These are phyloP conservation scores for Scartelaos histophorus DNA, from an alignment of 2,113 vertebrate genomes.

Conservation along the genomic window DNA sequence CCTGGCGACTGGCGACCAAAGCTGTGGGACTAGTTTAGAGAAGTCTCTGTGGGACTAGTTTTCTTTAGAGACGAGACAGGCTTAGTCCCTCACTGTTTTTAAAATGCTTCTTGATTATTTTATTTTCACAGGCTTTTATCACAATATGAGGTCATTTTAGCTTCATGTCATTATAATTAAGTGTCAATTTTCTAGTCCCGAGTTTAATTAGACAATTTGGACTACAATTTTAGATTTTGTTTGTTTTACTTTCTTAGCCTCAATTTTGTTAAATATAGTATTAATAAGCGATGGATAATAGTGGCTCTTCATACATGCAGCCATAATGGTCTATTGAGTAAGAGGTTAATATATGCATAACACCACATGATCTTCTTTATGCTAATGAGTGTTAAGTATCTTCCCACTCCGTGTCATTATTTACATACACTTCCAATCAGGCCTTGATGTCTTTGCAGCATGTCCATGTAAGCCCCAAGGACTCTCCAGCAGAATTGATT, in stretches of 20 bases:
- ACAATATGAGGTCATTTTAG: no score
- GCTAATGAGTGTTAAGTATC: background rate
- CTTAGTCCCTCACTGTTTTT: background rate
- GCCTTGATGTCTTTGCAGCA: slow-evolving; percentile 25
- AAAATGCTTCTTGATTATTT: background rate
- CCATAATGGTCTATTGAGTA: background rate
- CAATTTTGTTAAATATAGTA: background rate
- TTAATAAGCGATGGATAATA: background rate
- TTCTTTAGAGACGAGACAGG: background rate
- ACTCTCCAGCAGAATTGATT: slow-evolving; percentile 32
- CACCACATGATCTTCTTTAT: background rate
- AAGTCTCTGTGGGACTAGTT: no score
- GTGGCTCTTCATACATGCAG: background rate
- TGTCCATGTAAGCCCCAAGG: slow-evolving; percentile 24
- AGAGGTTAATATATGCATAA: slow-evolving; percentile 1
- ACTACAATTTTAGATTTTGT: no score
- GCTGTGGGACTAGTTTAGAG: background rate
- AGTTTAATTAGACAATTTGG: no score
- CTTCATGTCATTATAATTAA: no score
- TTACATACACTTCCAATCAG: slow-evolving; percentile 22
- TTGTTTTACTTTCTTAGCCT: no score
- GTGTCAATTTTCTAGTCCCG: no score
- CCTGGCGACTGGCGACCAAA: background rate
- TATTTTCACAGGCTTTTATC: no score
- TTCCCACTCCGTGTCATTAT: slow-evolving; percentile 30